Conservation (phyloP, 2,797 vertebrate genomes). For the Avahi laniger region DNA sequence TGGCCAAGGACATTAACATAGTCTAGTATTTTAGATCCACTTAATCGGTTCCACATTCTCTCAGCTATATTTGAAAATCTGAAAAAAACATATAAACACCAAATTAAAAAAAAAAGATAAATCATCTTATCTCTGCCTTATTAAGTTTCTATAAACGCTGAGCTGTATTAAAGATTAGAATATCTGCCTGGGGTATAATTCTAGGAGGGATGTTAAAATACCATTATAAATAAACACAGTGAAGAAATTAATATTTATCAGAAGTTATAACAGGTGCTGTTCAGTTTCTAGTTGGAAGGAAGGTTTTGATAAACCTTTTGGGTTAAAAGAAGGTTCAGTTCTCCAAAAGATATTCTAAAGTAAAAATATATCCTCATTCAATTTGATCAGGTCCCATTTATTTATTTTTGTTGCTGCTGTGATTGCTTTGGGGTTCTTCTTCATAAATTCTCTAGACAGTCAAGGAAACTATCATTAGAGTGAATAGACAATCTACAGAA, state of each 20-base stretch:
- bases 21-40: background rate
- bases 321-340: background rate
- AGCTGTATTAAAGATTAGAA: background rate
- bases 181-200: background rate
- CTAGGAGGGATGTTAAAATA: background rate
- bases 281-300: background rate
- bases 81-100: background rate
- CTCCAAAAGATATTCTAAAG: background rate
- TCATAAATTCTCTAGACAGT: too few relatives aligned
- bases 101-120: conserved; percentile 9
- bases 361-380: background rate
- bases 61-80: background rate
- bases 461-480: too few relatives aligned
- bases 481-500: too few relatives aligned
- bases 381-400: too few relatives aligned
- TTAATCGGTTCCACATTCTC: background rate
- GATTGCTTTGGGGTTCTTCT: too few relatives aligned
- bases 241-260: background rate
- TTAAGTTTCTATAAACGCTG: conserved; percentile 16
- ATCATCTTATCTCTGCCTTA: background rate
- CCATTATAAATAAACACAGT: background rate
- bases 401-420: too few relatives aligned
- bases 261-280: background rate
- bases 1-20: background rate
- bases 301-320: background rate